Conservation (phyloP, 2,888 invertebrate species). For the Tipula confusa region DNA sequence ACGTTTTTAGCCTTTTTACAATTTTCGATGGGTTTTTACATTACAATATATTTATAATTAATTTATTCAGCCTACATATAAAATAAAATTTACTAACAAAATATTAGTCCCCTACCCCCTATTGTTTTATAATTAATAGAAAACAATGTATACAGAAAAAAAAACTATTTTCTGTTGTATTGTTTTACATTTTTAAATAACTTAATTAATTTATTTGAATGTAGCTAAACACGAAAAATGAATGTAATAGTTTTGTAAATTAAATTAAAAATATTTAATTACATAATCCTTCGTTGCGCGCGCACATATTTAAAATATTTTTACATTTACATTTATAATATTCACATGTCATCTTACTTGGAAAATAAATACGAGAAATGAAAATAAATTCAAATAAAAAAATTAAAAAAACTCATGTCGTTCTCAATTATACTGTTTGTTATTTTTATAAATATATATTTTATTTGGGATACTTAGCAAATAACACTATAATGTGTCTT, state of each 20-base stretch:
- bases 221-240: background rate
- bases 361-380: background rate
- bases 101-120: background rate
- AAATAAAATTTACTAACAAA: background rate
- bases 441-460: background rate
- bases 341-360: conserved; percentile 20
- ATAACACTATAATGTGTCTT: background rate
- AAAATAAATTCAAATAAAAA: background rate
- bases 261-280: background rate
- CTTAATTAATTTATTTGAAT: background rate
- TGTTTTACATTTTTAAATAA: background rate
- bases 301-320: background rate
- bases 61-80: background rate
- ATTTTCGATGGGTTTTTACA: too few relatives aligned
- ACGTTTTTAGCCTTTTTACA: too few relatives aligned
- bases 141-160: background rate
- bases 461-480: background rate
- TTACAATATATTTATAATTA: background rate
- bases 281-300: background rate
- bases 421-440: background rate
- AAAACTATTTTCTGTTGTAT: background rate
- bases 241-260: background rate
- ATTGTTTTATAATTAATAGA: background rate
- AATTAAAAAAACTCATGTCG: background rate
- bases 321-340: background rate